Conservation (phyloP, 2,888 invertebrate genomes). For the Galeopsomyia nigrocyanea region DNA sequence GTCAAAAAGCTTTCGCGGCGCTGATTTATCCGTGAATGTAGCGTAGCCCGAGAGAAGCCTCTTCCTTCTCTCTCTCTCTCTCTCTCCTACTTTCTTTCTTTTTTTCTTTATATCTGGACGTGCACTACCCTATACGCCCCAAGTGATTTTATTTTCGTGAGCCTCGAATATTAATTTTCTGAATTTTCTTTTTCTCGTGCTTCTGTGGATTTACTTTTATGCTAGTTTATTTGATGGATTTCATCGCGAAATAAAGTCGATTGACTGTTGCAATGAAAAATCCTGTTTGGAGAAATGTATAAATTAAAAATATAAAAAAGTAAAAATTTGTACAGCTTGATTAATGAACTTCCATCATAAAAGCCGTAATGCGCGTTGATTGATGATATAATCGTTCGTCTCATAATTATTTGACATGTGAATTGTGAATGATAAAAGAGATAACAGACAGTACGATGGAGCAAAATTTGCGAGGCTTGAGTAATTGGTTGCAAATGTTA, state of each 20-base stretch:
- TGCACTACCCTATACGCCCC: background rate
- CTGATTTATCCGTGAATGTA: conserved; percentile 42
- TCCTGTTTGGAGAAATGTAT: background rate
- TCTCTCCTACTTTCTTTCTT: background rate
- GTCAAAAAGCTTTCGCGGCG: conserved; percentile 30
- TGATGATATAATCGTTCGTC: conserved; percentile 30
- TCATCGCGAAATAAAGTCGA: background rate
- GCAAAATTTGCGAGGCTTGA: conserved; percentile 10
- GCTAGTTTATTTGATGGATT: too few relatives aligned
- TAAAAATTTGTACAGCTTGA: conserved; percentile 17
- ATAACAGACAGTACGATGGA: background rate
- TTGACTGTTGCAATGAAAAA: background rate
- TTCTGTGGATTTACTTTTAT: too few relatives aligned
- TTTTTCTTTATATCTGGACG: background rate
- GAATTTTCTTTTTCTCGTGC: too few relatives aligned
- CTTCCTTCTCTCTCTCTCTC: conserved; percentile 20
- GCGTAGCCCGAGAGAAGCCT: background rate
- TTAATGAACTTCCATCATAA: conserved; percentile 37
- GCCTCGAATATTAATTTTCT: background rate
- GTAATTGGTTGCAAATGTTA: background rate
- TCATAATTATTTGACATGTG: conserved; percentile 27
- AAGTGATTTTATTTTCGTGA: conserved; percentile 41
- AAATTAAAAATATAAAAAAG: too few relatives aligned
- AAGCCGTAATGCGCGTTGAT: conserved; percentile 35
- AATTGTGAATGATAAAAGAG: conserved; percentile 25